Base-by-base conservation (phyloP, 2,113 vertebrate genomes). In the Cygnus atratus region DNA sequence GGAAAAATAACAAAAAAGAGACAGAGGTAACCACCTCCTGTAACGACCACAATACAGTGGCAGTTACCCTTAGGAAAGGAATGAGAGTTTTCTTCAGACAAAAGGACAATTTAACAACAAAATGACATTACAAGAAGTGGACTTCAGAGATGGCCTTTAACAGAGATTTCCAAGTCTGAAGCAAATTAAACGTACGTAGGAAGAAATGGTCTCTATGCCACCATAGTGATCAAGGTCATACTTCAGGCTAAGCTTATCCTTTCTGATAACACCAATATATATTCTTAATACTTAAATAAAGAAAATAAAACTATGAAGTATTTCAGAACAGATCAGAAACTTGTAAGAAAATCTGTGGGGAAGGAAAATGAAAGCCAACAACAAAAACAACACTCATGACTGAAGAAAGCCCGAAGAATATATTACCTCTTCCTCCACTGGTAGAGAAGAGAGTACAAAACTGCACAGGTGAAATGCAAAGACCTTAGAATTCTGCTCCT, bases 101-200 rank as follows among this genome's bases (percentile, higher is more conserved):
- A 77, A 67, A 55, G 16, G 5, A 44, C 13, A 67, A 73, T 31
- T 94, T 50, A 74, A 62, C 10, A 65, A 85, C 46, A 88, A 82
- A 28, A 25, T 79, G 75, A 85, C 2, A 4, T 61, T 79, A 59
- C 2, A 67, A 39, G 29, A 82, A 80, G 31, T 26, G 18, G 50
- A 90, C 76, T 88, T 96, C 65, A 77, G 68, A 93, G 59, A 88
- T 86, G 73, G 86, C 29, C 75, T 93, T 88, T 86, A 93, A 86
- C 41, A 90, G 57, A 90, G 25, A 28, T 33, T 83, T 79, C 39
- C 33, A 79, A 65, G 48, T 63, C 74, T 44, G 41, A 95, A 85
- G 0, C 3, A 65, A 80, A 86, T 67, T 67, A 80, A 80, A 80
- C 4, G 4, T 18, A 33, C 1, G 4, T 9, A 50, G 25, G 50